These are phyloP conservation scores for Amblyornis subalaris DNA, from an alignment of 2,113 vertebrate genomes.

Conservation along the genomic window DNA sequence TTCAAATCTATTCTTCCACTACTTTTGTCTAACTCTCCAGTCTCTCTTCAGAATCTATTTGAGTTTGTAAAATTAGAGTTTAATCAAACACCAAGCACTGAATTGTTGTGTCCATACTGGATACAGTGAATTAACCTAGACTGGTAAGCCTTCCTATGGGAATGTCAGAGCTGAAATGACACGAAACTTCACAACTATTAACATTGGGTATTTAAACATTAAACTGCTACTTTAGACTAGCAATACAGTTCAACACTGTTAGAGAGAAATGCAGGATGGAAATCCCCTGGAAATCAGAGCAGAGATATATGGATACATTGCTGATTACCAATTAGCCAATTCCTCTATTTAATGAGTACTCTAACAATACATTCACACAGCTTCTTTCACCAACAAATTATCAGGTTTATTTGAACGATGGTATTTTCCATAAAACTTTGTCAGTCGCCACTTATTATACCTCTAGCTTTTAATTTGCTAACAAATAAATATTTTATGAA, in stretches of 20 bases:
- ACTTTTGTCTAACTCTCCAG: not conserved
- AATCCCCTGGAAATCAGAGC: not conserved
- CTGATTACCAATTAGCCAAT: conserved; percentile 15
- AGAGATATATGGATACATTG: not conserved
- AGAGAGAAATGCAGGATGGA: not conserved
- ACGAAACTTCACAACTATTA: not conserved
- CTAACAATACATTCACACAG: conserved; percentile 22
- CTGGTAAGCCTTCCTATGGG: not conserved
- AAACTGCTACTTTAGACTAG: not conserved
- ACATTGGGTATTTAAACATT: not conserved
- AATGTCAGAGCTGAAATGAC: not conserved
- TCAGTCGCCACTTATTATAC: conserved; percentile 1
- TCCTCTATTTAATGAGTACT: conserved; percentile 25
- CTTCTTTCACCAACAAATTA: conserved; percentile 32
- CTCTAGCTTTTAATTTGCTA: conserved; percentile 23
- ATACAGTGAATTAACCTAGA: not conserved
- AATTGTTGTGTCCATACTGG: not conserved
- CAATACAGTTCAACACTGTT: not conserved
- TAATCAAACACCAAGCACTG: not conserved
- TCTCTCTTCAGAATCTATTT: not conserved
- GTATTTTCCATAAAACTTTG: conserved; percentile 9
- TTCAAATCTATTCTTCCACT: not conserved
- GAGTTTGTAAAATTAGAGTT: not conserved
- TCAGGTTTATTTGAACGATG: not conserved
- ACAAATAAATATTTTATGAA: conserved; percentile 48